A percentile compares a stretch with the other conserved stretches of the same genome.
These are phyloP conservation scores for Typhlichthys eigenmanni DNA, from an alignment of 2,797 vertebrate species.

Conservation along the genomic window DNA sequence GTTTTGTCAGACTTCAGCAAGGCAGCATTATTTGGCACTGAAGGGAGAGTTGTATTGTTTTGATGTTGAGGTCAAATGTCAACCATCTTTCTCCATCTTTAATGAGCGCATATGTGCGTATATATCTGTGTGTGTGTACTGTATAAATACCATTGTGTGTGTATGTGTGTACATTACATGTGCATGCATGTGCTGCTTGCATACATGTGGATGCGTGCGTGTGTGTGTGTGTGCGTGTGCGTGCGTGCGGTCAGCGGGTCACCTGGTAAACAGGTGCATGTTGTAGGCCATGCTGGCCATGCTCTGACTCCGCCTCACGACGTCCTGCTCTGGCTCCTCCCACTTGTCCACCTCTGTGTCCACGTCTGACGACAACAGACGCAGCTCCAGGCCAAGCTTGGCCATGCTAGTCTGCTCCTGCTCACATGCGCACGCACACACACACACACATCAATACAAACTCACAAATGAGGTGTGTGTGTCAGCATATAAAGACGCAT, in stretches of 20 bases:
- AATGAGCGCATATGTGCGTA: not conserved
- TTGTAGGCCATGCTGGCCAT: conserved; percentile 94
- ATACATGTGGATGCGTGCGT: not conserved
- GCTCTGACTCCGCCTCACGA: conserved; percentile 85
- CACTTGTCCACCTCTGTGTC: conserved; percentile 93
- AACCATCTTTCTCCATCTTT: no score
- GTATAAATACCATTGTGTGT: not conserved
- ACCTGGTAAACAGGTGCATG: conserved; percentile 98
- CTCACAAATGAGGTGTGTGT: not conserved
- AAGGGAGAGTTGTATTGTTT: no score
- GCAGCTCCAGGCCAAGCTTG: conserved; percentile 91
- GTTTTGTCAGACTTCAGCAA: no score
- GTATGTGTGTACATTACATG: not conserved
- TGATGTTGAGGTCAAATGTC: no score
- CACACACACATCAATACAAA: not conserved
- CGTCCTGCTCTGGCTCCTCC: conserved; percentile 92
- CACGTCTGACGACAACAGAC: conserved; percentile 88
- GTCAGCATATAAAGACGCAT: no score
- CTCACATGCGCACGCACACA: conserved; percentile 47
- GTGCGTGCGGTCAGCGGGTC: conserved; percentile 3
- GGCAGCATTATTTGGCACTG: no score
- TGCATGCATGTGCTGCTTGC: not conserved
- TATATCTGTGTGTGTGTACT: not conserved
- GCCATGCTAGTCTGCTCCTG: conserved; percentile 93
- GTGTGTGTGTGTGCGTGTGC: not conserved